phyloP scores from a whole-genome alignment of 2,113 vertebrate species.

The Sapajus apella region DNA sequence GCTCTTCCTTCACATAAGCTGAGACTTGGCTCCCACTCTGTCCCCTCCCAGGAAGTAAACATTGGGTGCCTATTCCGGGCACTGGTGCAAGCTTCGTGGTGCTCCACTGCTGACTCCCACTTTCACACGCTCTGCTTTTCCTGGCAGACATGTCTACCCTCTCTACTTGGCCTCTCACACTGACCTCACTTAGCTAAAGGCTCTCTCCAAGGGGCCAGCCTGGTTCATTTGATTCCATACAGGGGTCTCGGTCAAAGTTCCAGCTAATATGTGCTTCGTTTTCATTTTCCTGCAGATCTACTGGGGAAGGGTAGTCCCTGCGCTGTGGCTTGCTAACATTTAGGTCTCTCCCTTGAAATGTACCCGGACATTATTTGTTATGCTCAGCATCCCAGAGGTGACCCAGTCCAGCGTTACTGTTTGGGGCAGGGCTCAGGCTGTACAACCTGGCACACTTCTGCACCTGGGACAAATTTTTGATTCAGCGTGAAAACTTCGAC shows the following conservation, averaged over 20 bases:
- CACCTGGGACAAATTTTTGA: not conserved
- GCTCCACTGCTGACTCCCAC: too few relatives aligned
- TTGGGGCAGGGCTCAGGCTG: not conserved
- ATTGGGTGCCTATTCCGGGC: not conserved
- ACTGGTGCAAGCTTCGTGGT: fast-evolving
- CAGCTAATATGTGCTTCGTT: not conserved
- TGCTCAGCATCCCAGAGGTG: not conserved
- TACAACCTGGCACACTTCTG: not conserved
- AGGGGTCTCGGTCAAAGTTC: not conserved
- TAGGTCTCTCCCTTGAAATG: not conserved
- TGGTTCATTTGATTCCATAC: fast-evolving
- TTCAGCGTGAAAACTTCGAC: not conserved
- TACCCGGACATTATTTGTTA: too few relatives aligned
- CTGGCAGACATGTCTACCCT: too few relatives aligned
- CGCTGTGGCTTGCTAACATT: not conserved
- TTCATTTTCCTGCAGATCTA: not conserved
- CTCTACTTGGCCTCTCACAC: too few relatives aligned
- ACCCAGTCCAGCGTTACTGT: not conserved
- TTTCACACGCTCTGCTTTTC: not conserved
- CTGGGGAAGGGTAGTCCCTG: not conserved
- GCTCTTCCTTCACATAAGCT: not conserved
- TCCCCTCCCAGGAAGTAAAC: not conserved
- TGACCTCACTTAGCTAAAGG: not conserved
- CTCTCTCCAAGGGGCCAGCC: not conserved
- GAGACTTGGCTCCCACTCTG: not conserved